Percentiles rank a stretch among this genome's conserved stretches.
Evolutionary conservation across 2,113 vertebrate species (phyloP).

Genomic region (Phaetusa simplex): DNA sequence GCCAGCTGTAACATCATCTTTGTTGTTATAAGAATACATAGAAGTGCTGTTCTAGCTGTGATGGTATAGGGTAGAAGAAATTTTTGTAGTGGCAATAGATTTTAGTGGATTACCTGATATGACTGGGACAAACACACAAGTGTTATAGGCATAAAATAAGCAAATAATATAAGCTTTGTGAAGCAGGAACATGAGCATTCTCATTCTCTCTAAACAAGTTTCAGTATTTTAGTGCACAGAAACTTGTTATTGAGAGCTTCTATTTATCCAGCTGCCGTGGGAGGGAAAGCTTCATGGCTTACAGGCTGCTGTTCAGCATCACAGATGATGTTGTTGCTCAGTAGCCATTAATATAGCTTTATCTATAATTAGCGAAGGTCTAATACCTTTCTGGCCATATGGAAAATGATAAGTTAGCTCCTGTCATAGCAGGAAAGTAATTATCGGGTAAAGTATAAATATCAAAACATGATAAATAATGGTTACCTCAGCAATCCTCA

Average conservation of each 20-base stretch:
- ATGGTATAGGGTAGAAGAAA: neutral
- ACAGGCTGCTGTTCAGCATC: neutral
- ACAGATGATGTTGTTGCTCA: slow-evolving; percentile 16
- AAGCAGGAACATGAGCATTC: neutral
- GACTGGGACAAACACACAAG: neutral
- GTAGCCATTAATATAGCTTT: slow-evolving; percentile 51
- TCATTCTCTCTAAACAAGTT: neutral
- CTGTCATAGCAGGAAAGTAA: slow-evolving; percentile 30
- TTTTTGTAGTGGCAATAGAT: neutral
- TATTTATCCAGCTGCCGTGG: neutral
- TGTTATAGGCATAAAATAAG: neutral
- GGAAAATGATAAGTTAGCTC: slow-evolving; percentile 52
- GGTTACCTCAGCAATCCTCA: neutral
- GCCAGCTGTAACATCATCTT: neutral
- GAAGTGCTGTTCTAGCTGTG: neutral
- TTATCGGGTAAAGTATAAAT: slow-evolving; percentile 14
- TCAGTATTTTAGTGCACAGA: neutral
- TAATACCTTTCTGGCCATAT: slow-evolving; percentile 37
- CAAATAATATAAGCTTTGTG: neutral
- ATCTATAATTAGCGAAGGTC: slow-evolving; percentile 24
- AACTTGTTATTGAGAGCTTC: neutral
- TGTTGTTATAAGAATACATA: neutral
- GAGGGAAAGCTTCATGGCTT: neutral
- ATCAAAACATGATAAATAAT: slow-evolving; percentile 52
- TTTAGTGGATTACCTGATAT: neutral